A percentile compares a stretch with the other conserved stretches of the same genome.
These are phyloP conservation scores for Syrmaticus mikado DNA, from an alignment of 2,113 vertebrate genomes.

Conservation along the genomic window DNA sequence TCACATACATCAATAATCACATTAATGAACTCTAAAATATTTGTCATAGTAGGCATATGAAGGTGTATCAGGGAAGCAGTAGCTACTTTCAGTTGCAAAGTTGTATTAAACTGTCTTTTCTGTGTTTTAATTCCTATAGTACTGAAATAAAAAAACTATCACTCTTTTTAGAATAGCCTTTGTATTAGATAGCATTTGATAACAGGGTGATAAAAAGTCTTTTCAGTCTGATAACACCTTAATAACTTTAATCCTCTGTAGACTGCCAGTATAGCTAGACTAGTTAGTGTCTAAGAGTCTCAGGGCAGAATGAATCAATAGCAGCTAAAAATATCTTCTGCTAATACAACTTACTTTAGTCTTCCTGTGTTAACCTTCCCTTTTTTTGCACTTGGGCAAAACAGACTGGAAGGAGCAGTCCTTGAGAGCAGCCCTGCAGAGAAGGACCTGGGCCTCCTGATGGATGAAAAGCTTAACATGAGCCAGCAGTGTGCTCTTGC, in stretches of 20 bases:
- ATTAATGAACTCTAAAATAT: background rate
- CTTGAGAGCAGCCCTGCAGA: too few species aligned
- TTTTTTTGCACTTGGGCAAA: background rate
- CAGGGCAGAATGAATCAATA: background rate
- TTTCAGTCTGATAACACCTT: background rate
- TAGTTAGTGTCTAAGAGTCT: accelerated
- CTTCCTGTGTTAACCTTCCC: background rate
- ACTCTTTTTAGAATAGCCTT: background rate
- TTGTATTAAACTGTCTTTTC: background rate
- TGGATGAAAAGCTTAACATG: too few species aligned
- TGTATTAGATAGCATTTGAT: background rate
- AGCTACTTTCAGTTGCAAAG: background rate
- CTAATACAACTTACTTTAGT: background rate
- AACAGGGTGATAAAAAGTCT: background rate
- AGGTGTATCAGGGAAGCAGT: background rate
- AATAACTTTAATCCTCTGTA: background rate
- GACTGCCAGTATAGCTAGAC: background rate
- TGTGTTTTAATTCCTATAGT: background rate
- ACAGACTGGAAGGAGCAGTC: too few species aligned
- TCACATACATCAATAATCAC: background rate
- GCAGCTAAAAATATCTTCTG: background rate
- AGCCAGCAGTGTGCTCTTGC: too few species aligned
- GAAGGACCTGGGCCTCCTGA: too few species aligned
- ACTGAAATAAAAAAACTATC: background rate
- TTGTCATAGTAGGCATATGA: background rate